Conservation (phyloP, 2,888 invertebrate genomes). For the Drosophila nr. perissopoda region DNA sequence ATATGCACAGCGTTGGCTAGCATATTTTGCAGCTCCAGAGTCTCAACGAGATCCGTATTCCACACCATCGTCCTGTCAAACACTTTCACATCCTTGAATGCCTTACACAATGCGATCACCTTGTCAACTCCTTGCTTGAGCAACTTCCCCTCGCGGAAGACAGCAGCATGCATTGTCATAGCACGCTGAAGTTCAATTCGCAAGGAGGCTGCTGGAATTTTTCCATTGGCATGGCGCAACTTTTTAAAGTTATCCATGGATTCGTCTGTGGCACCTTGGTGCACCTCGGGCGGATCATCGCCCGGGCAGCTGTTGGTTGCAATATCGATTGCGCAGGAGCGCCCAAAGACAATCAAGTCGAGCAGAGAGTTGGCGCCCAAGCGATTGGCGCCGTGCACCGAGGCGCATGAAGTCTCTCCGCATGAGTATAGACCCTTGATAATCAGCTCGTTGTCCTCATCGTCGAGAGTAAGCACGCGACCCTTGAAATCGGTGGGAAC, state of each 20-base stretch:
- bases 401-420: conserved; percentile 97
- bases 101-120: conserved; percentile 90
- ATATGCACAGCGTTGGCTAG: conserved; percentile 96
- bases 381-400: conserved; percentile 99
- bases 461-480: conserved; percentile 88
- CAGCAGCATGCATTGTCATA: conserved; percentile 98
- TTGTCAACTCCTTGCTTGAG: conserved; percentile 92
- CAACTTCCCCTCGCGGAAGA: conserved; percentile 95
- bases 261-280: conserved; percentile 92
- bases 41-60: conserved; percentile 98
- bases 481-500: conserved; percentile 98
- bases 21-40: conserved; percentile 97
- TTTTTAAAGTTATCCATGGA: conserved; percentile 96
- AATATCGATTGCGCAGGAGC: conserved; percentile 96
- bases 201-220: conserved; percentile 91
- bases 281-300: conserved; percentile 90
- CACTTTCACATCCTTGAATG: conserved; percentile 91
- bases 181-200: conserved; percentile 96
- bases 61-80: conserved; percentile 93
- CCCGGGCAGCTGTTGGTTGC: conserved; percentile 93
- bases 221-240: conserved; percentile 92
- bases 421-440: conserved; percentile 96
- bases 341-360: conserved; percentile 98
- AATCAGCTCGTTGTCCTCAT: conserved; percentile 84
- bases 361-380: conserved; percentile 98